Percentiles rank a stretch among this genome's conserved stretches.
These are phyloP conservation scores for Phytoseiulus persimilis DNA, from an alignment of 2,888 invertebrate species.

Conservation along the genomic window DNA sequence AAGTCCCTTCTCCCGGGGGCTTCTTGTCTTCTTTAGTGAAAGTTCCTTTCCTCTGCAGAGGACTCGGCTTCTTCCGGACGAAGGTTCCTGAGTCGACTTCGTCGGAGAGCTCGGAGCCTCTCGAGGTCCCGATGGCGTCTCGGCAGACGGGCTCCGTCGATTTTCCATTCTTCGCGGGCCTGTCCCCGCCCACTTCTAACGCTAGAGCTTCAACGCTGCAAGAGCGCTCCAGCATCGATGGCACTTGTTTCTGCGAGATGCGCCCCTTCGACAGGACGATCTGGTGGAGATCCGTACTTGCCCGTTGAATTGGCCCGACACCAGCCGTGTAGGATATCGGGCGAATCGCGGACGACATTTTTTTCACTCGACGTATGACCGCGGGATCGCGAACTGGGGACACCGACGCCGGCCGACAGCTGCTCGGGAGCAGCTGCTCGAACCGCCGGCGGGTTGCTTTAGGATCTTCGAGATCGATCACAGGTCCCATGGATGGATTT, in stretches of 20 bases:
- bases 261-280: background rate
- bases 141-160: background rate
- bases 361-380: constrained; percentile 31
- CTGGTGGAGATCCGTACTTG: background rate
- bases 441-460: constrained; percentile 25
- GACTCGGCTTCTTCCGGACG: constrained; percentile 27
- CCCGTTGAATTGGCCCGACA: background rate
- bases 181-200: background rate
- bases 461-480: constrained; percentile 20
- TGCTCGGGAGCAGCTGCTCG: constrained; percentile 12
- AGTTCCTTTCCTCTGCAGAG: constrained; percentile 19
- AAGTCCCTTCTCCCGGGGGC: background rate
- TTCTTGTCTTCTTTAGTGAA: constrained; percentile 22
- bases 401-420: background rate
- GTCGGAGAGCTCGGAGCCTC: constrained; percentile 8
- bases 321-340: constrained; percentile 18
- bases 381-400: constrained; percentile 33
- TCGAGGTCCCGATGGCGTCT: background rate
- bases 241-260: background rate
- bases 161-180: background rate
- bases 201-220: background rate
- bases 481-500: background rate
- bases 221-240: constrained; percentile 20
- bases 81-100: constrained; percentile 38
- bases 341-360: background rate